A percentile compares a stretch with the other conserved stretches of the same genome.
Conservation (phyloP, 1,140 invertebrate genomes). For the Brachystomella parvula region DNA sequence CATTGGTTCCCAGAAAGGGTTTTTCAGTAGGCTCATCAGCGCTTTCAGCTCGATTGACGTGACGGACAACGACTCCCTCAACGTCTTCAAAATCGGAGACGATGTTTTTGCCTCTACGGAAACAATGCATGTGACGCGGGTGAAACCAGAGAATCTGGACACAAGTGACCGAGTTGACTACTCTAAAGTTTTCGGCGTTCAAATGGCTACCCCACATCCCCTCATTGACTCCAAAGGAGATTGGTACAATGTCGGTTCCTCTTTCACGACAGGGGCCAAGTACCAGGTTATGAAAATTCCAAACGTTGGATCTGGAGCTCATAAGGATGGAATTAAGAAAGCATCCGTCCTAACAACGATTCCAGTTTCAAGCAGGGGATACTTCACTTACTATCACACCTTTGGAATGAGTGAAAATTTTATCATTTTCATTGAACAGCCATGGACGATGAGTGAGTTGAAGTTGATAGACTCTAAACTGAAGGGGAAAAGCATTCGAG, state of each 20-base stretch:
- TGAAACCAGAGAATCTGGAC: constrained; percentile 40
- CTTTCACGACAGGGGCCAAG: constrained; percentile 35
- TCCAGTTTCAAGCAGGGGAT: constrained; percentile 42
- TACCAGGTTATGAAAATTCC: constrained; percentile 37
- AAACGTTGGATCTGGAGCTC: constrained; percentile 17
- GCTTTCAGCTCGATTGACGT: constrained; percentile 21
- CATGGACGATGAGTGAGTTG: constrained; percentile 18
- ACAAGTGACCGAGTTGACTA: constrained; percentile 45
- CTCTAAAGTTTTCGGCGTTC: constrained; percentile 41
- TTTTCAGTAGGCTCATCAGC: not conserved
- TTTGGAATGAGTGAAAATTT: constrained; percentile 36
- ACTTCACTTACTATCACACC: constrained; percentile 43
- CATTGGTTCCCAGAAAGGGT: not conserved
- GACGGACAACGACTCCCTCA: constrained; percentile 44
- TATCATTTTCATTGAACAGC: constrained; percentile 32
- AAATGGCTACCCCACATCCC: constrained; percentile 44
- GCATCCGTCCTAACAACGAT: constrained; percentile 41
- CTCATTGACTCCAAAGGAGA: constrained; percentile 39
- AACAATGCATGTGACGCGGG: constrained; percentile 31
- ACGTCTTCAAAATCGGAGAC: constrained; percentile 42
- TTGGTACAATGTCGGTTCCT: constrained; percentile 44
- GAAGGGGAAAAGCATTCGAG: constrained; percentile 20
- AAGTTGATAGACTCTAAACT: constrained; percentile 21
- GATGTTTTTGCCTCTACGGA: constrained; percentile 45
- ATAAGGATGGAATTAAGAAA: constrained; percentile 39